phyloP scores from a whole-genome alignment of 2,888 invertebrate genomes.

The Vesta saturnalis region DNA sequence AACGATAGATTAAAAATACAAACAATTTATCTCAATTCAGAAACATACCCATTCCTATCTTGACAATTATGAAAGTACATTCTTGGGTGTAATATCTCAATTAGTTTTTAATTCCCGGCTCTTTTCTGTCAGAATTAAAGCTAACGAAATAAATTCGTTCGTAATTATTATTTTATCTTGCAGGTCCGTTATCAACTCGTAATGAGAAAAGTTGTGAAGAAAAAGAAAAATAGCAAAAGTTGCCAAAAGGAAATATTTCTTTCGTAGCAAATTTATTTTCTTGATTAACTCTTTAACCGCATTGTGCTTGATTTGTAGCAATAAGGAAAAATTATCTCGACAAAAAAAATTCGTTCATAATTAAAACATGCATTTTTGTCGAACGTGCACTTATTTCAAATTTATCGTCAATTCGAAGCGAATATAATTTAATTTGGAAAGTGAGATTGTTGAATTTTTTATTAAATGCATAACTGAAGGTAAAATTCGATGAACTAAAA shows the following conservation, averaged over 20 bases:
- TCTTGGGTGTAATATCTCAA: slow-evolving; percentile 24
- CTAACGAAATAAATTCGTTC: slow-evolving; percentile 43
- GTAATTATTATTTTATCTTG: slow-evolving; percentile 47
- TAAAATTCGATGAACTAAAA: slow-evolving; percentile 26
- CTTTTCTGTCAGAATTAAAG: slow-evolving; percentile 43
- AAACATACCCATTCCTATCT: too few species aligned
- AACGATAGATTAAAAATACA: too few species aligned
- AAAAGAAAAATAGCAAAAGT: slow-evolving; percentile 56
- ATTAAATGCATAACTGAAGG: slow-evolving; percentile 11
- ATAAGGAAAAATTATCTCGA: slow-evolving; percentile 25
- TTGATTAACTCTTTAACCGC: slow-evolving; percentile 53
- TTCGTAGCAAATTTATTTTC: slow-evolving; percentile 55
- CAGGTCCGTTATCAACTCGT: slow-evolving; percentile 54
- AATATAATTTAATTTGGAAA: too few species aligned
- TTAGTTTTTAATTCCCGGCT: slow-evolving; percentile 32
- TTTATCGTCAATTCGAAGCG: too few species aligned
- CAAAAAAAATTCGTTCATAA: not conserved
- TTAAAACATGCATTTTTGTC: slow-evolving; percentile 2
- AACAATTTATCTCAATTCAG: not conserved
- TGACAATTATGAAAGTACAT: not conserved
- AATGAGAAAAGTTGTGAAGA: slow-evolving; percentile 55
- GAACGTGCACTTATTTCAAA: too few species aligned
- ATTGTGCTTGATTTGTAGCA: slow-evolving; percentile 36
- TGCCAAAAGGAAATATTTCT: slow-evolving; percentile 52
- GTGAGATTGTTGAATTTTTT: too few species aligned